Percentiles rank a stretch among this genome's conserved stretches.
phyloP scores from a whole-genome alignment of 2,888 invertebrate species.

The Parelbella ahira region DNA sequence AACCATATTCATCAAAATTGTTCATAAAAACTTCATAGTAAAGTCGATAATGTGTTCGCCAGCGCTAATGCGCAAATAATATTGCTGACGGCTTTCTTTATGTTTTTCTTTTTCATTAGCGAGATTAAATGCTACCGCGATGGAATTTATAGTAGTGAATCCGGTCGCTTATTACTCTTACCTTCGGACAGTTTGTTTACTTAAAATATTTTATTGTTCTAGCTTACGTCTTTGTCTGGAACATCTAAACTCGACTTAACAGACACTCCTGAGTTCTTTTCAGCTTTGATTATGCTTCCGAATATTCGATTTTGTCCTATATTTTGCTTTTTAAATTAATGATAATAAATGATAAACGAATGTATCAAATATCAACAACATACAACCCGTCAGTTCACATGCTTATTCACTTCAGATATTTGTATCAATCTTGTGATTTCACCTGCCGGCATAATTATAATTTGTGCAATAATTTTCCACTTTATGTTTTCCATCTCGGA shows the following conservation, averaged over 20 bases:
- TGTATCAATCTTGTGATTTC: no score
- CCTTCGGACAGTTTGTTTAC: no score
- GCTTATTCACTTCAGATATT: not conserved
- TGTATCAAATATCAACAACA: no score
- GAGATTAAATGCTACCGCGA: slow-evolving; percentile 9
- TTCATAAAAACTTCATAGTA: slow-evolving; percentile 3
- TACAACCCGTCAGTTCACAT: not conserved
- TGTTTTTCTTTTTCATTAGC: slow-evolving; percentile 24
- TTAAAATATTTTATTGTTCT: no score
- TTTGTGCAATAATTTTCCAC: slow-evolving; percentile 14
- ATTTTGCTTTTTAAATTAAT: no score
- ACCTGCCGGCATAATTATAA: no score
- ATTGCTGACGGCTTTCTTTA: slow-evolving; percentile 19
- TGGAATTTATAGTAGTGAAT: slow-evolving; percentile 7
- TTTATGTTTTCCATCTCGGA: slow-evolving; percentile 7
- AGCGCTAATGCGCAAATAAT: slow-evolving; percentile 7
- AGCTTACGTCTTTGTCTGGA: no score
- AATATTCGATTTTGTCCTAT: no score
- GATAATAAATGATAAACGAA: no score
- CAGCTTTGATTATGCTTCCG: no score
- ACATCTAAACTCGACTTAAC: no score
- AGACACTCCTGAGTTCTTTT: no score
- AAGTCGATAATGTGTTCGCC: slow-evolving; percentile 11
- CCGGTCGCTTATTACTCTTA: not conserved
- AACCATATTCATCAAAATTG: not conserved